A percentile compares a stretch with the other conserved stretches of the same genome.
Evolutionary conservation across 2,888 invertebrate genomes (phyloP).

Genomic region (Callyntrura sp.): DNA sequence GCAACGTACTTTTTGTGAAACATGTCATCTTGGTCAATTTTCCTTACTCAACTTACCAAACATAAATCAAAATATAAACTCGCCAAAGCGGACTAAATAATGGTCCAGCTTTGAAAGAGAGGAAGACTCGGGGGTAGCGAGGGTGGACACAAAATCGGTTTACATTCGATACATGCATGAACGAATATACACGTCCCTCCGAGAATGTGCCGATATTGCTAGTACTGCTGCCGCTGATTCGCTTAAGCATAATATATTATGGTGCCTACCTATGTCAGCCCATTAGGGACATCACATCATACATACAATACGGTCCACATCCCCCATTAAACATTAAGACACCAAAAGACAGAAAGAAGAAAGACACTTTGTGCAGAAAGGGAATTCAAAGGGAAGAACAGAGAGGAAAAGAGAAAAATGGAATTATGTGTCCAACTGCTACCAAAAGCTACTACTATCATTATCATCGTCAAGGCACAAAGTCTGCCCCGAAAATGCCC

Average conservation of each 20-base stretch:
- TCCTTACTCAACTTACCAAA: background rate
- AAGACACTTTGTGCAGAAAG: background rate
- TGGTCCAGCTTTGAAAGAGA: background rate
- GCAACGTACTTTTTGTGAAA: too few relatives aligned
- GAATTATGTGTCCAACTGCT: constrained; percentile 73
- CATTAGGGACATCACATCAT: constrained; percentile 2
- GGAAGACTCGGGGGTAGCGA: background rate
- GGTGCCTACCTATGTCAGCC: background rate
- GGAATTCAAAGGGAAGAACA: constrained; percentile 24
- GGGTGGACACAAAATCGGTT: constrained; percentile 47
- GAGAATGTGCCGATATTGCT: background rate
- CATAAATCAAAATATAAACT: background rate
- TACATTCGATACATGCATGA: constrained; percentile 47
- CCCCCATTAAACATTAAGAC: background rate
- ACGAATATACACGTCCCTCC: constrained; percentile 4
- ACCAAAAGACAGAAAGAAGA: background rate
- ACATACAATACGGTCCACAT: background rate
- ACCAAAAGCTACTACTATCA: background rate
- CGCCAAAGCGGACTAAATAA: too few relatives aligned
- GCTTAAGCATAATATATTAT: constrained; percentile 16
- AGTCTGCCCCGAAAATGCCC: background rate
- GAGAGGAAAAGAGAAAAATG: constrained; percentile 59
- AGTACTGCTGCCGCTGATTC: background rate
- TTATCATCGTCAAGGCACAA: background rate
- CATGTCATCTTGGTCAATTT: background rate